A percentile compares a stretch with the other conserved stretches of the same genome.
These are phyloP conservation scores for Capitulum mitella DNA, from an alignment of 2,888 invertebrate genomes.

Conservation along the genomic window DNA sequence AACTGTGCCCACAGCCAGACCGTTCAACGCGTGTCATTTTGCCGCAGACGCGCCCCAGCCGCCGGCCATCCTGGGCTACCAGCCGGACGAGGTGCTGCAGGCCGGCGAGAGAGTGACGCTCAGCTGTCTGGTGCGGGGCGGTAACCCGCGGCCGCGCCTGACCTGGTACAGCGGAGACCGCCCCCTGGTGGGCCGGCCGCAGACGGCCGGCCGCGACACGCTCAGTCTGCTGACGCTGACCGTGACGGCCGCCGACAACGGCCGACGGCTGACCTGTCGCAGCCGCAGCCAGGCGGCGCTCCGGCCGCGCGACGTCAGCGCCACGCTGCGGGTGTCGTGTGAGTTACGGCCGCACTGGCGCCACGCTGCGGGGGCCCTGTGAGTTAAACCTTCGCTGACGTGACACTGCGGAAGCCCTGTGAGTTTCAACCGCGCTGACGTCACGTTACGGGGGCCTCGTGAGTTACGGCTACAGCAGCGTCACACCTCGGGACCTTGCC, in stretches of 20 bases:
- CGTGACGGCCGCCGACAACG: not conserved
- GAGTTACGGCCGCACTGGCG: slow-evolving; percentile 35
- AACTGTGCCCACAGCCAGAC: too few relatives aligned
- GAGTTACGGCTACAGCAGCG: too few relatives aligned
- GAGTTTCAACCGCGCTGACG: too few relatives aligned
- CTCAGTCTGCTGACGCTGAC: not conserved
- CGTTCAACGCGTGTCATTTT: not conserved
- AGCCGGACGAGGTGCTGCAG: not conserved
- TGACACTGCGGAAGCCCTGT: not conserved
- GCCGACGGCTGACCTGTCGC: not conserved
- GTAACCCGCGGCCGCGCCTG: not conserved
- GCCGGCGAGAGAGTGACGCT: not conserved
- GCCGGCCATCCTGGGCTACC: not conserved
- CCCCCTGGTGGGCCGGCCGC: not conserved
- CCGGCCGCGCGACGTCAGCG: slow-evolving; percentile 47
- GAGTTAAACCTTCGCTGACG: slow-evolving; percentile 36
- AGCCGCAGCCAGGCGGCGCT: slow-evolving; percentile 51
- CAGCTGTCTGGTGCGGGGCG: not conserved
- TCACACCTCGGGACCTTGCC: too few relatives aligned
- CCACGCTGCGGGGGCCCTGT: slow-evolving; percentile 9
- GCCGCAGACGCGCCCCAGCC: not conserved
- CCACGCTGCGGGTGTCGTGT: slow-evolving; percentile 1
- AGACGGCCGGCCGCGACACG: not conserved
- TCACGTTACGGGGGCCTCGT: too few relatives aligned
- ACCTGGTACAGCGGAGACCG: not conserved